A percentile compares a stretch with the other conserved stretches of the same genome.
Conservation (phyloP, 2,797 vertebrate species). For the Gymnocypris eckloni region DNA sequence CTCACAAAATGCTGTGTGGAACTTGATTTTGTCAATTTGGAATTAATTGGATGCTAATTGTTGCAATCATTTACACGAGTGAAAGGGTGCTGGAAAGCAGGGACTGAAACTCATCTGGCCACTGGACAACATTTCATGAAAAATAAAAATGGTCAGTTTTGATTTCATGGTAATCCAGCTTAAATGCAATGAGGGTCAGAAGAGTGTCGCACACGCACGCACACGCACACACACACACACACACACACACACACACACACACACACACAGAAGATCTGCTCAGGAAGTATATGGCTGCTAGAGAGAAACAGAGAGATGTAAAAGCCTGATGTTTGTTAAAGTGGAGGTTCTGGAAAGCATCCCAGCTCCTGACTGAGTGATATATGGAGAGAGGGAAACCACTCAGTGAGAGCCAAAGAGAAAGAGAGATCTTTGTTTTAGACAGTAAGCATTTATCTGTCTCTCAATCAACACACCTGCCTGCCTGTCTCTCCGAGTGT, state of each 20-base stretch:
- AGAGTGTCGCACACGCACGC: not conserved
- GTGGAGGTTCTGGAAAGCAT: slow-evolving; percentile 45
- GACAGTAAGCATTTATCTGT: slow-evolving; percentile 47
- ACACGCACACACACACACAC: not conserved
- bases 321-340: slow-evolving; percentile 34
- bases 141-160: not conserved
- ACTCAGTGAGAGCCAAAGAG: slow-evolving; percentile 16
- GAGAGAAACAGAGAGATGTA: slow-evolving; percentile 24
- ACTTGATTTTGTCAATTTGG: not conserved
- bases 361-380: slow-evolving; percentile 34
- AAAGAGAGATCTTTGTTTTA: slow-evolving; percentile 14
- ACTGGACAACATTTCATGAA: not conserved
- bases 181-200: not conserved
- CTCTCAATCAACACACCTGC: slow-evolving; percentile 47
- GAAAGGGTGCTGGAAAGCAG: not conserved
- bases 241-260: not conserved
- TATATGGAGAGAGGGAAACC: slow-evolving; percentile 22
- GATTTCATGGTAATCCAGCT: not conserved
- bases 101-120: not conserved
- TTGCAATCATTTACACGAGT: not conserved
- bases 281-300: not conserved
- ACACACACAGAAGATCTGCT: not conserved
- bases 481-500: not conserved
- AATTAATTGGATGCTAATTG: not conserved
- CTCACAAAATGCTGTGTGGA: not conserved